Base-by-base conservation (phyloP, 2,888 invertebrate species). In the Cheilosia scutellata region DNA sequence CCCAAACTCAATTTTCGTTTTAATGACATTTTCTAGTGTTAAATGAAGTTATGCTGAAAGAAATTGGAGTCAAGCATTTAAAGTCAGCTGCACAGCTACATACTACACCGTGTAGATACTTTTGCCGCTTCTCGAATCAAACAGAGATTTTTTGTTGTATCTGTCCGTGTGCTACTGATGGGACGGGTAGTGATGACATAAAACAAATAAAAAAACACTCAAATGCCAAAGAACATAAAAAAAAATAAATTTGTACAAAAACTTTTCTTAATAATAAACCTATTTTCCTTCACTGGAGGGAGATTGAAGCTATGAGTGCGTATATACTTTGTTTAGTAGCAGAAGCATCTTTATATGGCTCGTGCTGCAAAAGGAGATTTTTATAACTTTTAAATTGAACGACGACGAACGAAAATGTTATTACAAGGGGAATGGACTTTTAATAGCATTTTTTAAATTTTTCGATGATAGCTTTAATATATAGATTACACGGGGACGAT, bases 341-440 rank as follows among this genome's bases (percentile, higher is more conserved):
- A n/a, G 13, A 74, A 42, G 68, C 9, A 63, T 51, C 57, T 75
- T 58, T 60, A 51, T 37, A 25, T 3, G 33, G 33, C 40, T 37
- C 62, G 65, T 31, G 70, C 49, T 70, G 5, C 33, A 70, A 44
- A 63, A 63, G 63, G 60, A 49, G 31, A 58, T 58, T 51, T 75
- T 79, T 79, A 79, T 63, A 84, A 84, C 84, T 79, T 84, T 75
- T 75, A 70, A 84, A 79, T 79, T 71, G 70, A 68, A 70, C 63
- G 44, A 58, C 33, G 37, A 47, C 20, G 9, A 37, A 58, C 51
- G 68, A 49, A 68, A 77, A 49, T 33, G 33, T 60, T 47, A 53
- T 51, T 68, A 68, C 58, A 60, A 13, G 29, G 47, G 25, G 60
- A 53, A 60, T 49, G 51, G 58, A 68, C 42, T 20, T 58, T 76